Evolutionary conservation across 2,797 vertebrate genomes (phyloP), one percentile per base, ranked within the genome.

Genomic region (Parauchenoglanis ngamensis): DNA sequence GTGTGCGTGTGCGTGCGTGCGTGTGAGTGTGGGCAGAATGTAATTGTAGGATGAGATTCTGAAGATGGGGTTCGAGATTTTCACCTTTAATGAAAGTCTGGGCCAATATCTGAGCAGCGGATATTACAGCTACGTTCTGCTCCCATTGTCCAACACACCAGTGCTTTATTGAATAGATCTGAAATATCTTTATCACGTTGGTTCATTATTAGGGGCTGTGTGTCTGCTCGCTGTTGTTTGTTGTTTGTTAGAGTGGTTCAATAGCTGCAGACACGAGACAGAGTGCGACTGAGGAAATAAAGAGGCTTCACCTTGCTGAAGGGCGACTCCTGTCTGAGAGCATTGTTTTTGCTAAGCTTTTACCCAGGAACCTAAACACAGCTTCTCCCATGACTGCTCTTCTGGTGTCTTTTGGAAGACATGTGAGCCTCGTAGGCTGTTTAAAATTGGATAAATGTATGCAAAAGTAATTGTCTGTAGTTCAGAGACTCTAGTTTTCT

Each of bases 71-170:
- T 44, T 88, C 84, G 80, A 92, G 89, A 91, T 46, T 93, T 89
- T 84, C 77, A 83, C 87, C 83, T 84, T 80, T 87, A 92, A 94
- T 93, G 92, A 92, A 91, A 88, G 84, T 90, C 89, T 7, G 75
- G 59, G 90, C 92, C 90, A 93, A 95, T 95, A 95, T 95, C 93
- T 89, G 89, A 87, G 85, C 88, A 57, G 93, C 93, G 95, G 95
- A 96, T 95, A 96, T 96, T 95, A 94, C 89, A 92, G 93, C 86
- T 91, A 88, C 89, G 89, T 88, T 84, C 77, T 76, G 72, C 11
- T 68, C 91, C 92, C 86, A 80, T 86, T 88, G 84, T 89, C 87
- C 84, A 75, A 87, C 52, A 88, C 40, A 17, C 2, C 4, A 81
- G 78, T 88, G 91, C 44, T 90, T 91, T 94, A 95, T 94, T 94